Base-by-base conservation (phyloP, 2,113 vertebrate genomes). In the Brienomyrus longianalis region DNA sequence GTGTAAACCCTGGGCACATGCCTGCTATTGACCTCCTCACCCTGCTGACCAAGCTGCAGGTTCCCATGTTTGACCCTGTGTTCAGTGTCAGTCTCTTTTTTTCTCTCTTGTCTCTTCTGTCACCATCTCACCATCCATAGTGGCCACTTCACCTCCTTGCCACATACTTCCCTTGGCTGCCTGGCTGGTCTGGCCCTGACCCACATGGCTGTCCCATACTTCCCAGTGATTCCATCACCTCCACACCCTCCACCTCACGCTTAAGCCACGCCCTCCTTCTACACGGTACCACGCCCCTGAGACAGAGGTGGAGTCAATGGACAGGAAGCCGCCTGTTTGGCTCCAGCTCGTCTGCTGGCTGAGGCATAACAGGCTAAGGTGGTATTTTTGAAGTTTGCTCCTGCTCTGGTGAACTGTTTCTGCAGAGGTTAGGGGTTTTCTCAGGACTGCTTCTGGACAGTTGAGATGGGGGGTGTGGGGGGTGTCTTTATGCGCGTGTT, bases 81-180 rank as follows among this genome's bases (percentile, higher is more conserved):
- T 92, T 91, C 45, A 84, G 88, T 91, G 74, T 86, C 74, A 89
- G 54, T 89, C 83, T 89, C 91, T 88, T 90, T 94, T 94, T 92
- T 92, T 90, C 96, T 95, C 96, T 95, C 95, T 96, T 96, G 94
- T 94, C 93, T 96, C 97, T 95, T 91, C 90, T 93, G 91, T 93
- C 92, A 86, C 92, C 89, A 92, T 96, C 94, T 85, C 62, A 96
- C 94, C 96, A 94, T 96, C 95, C 95, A 95, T 95, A 97, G 97
- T 95, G 96, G 97, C 92, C 54, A 86, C 94, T 96, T 94, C 95
- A 95, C 94, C 96, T 95, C 95, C 95, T 94, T 96, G 93, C 97
- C 94, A 95, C 94, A 95, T 94, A 93, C 91, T 96, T 94, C 97
- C 96, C 94, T 94, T 94, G 43, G 80, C 93, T 92, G 93, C 93